Evolutionary conservation across 2,113 vertebrate species (phyloP).

Genomic region (Mobula hypostoma): DNA sequence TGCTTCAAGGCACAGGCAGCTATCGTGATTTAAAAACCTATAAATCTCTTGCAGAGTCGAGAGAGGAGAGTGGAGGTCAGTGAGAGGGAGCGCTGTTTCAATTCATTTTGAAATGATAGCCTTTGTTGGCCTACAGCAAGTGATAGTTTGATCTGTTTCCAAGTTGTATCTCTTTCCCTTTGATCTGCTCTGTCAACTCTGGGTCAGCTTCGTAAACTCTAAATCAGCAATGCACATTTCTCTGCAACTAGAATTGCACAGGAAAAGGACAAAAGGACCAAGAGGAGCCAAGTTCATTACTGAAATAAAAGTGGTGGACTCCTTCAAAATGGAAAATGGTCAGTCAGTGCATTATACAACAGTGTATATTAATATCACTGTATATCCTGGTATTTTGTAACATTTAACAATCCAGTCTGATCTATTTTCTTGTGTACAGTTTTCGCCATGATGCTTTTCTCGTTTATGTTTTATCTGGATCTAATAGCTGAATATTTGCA

Average conservation of each 20-base stretch:
- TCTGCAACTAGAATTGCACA: not conserved
- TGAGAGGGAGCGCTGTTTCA: constrained; percentile 16
- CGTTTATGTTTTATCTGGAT: not conserved
- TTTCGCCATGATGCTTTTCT: not conserved
- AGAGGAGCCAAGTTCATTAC: not conserved
- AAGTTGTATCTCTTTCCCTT: constrained; percentile 6
- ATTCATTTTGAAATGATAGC: not conserved
- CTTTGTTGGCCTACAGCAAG: not conserved
- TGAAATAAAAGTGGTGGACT: not conserved
- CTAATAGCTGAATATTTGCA: not conserved
- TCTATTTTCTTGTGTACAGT: not conserved
- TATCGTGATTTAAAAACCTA: not conserved
- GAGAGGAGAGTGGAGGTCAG: constrained; percentile 24
- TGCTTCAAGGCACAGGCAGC: not conserved
- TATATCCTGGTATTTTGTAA: not conserved
- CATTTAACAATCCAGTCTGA: not conserved
- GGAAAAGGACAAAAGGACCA: not conserved
- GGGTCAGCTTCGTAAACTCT: not conserved
- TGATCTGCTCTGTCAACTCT: not conserved
- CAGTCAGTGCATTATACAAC: not conserved
- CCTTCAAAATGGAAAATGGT: not conserved
- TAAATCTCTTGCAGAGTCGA: not conserved
- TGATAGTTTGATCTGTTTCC: not conserved
- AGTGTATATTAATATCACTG: not conserved
- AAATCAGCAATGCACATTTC: not conserved